phyloP scores from a whole-genome alignment of 1,140 invertebrate species.

The Chironomus tepperi region DNA sequence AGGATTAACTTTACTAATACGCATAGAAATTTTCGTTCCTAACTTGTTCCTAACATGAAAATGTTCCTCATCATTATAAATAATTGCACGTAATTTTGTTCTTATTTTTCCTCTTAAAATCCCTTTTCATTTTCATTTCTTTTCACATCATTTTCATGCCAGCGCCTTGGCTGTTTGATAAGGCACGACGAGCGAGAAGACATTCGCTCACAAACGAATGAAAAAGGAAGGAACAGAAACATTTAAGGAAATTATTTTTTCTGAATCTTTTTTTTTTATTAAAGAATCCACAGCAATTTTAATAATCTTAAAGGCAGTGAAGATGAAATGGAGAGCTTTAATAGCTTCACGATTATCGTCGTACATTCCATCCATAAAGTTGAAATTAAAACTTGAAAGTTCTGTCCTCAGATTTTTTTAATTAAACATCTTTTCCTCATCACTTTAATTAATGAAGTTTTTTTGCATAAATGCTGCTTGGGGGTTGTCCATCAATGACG shows the following conservation, averaged over 20 bases:
- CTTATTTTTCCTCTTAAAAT: not conserved
- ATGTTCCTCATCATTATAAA: not conserved
- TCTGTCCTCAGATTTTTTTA: not conserved
- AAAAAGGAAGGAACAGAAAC: not conserved
- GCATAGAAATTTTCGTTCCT: too few relatives aligned
- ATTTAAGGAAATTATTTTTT: not conserved
- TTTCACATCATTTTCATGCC: too few relatives aligned
- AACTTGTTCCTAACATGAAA: too few relatives aligned
- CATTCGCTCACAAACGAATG: too few relatives aligned
- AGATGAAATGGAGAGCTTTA: not conserved
- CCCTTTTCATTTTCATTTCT: not conserved
- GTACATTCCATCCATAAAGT: too few relatives aligned
- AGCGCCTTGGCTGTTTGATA: too few relatives aligned
- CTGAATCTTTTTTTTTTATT: not conserved
- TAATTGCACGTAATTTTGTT: slow-evolving; percentile 5
- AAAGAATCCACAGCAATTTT: not conserved
- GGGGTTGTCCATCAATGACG: too few relatives aligned
- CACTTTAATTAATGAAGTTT: not conserved
- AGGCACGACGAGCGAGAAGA: too few relatives aligned
- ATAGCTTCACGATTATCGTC: not conserved
- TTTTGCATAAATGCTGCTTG: too few relatives aligned
- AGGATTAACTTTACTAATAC: too few relatives aligned
- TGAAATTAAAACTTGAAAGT: not conserved
- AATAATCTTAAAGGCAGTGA: not conserved
- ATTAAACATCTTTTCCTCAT: not conserved